Evolutionary conservation across 1,140 invertebrate species (phyloP).

Genomic region (Drosophila simulans): DNA sequence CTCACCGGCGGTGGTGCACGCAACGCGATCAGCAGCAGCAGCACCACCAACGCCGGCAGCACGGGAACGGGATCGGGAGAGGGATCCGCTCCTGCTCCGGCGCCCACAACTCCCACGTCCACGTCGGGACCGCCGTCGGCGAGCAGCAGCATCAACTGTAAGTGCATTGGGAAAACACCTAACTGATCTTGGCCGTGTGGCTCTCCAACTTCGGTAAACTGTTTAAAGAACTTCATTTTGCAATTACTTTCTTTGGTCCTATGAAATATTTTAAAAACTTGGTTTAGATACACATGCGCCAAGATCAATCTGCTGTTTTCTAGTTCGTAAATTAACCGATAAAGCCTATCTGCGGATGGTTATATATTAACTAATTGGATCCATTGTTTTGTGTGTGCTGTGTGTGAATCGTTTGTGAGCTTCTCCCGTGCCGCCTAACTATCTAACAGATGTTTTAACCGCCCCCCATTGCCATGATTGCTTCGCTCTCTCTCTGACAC

Average conservation of each 20-base stretch:
- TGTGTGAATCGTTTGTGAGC: constrained; percentile 49
- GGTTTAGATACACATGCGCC: neutral
- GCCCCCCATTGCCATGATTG: constrained; percentile 12
- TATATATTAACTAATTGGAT: constrained; percentile 13
- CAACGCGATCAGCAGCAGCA: constrained; percentile 41
- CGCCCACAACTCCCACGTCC: constrained; percentile 87
- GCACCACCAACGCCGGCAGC: constrained; percentile 54
- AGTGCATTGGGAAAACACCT: constrained; percentile 47
- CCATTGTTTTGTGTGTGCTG: constrained; percentile 42
- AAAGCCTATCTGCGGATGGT: constrained; percentile 3
- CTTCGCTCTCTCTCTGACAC: neutral
- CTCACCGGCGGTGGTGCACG: constrained; percentile 86
- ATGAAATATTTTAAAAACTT: neutral
- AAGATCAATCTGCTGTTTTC: neutral
- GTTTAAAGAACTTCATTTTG: too few relatives aligned
- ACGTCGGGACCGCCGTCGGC: constrained; percentile 88
- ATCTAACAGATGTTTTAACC: constrained; percentile 50
- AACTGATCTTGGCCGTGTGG: neutral
- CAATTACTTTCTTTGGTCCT: too few relatives aligned
- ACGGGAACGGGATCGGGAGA: constrained; percentile 16
- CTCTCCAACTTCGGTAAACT: too few relatives aligned
- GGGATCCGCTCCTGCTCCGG: constrained; percentile 84
- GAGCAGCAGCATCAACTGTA: constrained; percentile 89
- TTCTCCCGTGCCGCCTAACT: constrained; percentile 28
- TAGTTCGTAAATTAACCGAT: neutral